Conservation (phyloP, 2,113 vertebrate species). For the Zeus faber region DNA sequence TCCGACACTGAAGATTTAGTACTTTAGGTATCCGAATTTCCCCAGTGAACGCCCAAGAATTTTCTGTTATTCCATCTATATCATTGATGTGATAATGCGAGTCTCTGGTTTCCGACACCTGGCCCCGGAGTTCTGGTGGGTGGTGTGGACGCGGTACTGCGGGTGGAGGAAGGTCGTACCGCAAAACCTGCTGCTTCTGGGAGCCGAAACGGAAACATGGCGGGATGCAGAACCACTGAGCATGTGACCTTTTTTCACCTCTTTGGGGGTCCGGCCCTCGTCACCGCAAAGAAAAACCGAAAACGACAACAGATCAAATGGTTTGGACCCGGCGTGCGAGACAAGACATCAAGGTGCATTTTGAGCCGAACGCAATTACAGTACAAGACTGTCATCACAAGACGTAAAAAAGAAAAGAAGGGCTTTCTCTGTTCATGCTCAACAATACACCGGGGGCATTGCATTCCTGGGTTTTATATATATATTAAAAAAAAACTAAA, state of each 20-base stretch:
- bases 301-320: slow-evolving; percentile 68
- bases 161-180: no score
- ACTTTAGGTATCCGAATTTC: no score
- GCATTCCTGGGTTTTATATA: slow-evolving; percentile 76
- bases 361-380: slow-evolving; percentile 63
- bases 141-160: no score
- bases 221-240: slow-evolving; percentile 4
- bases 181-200: slow-evolving; percentile 70
- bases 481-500: no score
- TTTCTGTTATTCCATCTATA: no score
- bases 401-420: slow-evolving; percentile 60
- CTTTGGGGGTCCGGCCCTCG: slow-evolving; percentile 26
- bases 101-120: no score
- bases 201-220: slow-evolving; percentile 44
- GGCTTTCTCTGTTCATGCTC: slow-evolving; percentile 77
- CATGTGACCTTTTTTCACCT: slow-evolving; percentile 21
- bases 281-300: no score
- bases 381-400: slow-evolving; percentile 61
- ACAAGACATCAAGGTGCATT: slow-evolving; percentile 62
- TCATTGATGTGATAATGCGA: no score
- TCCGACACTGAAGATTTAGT: no score
- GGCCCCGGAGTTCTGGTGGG: no score
- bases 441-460: slow-evolving; percentile 68
- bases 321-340: slow-evolving; percentile 47
- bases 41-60: no score